These are phyloP conservation scores for Urosaurus nigricauda DNA, from an alignment of 2,797 vertebrate species.

Conservation along the genomic window DNA sequence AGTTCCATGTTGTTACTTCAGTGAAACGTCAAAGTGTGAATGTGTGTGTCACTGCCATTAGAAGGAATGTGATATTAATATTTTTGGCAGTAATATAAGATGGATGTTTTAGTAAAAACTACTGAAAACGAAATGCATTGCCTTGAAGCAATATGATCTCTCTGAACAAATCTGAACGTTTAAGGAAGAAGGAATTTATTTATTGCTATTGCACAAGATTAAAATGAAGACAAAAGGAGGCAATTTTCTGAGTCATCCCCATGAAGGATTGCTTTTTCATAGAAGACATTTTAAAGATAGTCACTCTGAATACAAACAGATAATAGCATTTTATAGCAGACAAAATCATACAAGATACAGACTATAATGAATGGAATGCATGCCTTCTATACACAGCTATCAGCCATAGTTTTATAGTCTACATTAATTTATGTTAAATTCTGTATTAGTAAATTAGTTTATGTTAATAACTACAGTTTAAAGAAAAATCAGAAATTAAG, in stretches of 20 bases:
- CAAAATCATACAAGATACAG: neutral
- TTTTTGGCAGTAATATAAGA: neutral
- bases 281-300: neutral
- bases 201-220: neutral
- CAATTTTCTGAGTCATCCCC: neutral
- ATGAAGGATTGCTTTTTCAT: neutral
- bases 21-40: neutral
- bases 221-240: neutral
- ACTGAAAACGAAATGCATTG: neutral
- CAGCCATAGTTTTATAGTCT: neutral
- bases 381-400: neutral
- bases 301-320: neutral
- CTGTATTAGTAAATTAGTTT: no score
- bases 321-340: neutral
- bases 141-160: neutral
- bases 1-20: neutral
- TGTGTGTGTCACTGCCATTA: neutral
- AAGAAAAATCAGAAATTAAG: no score
- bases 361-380: neutral
- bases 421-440: no score
- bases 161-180: neutral
- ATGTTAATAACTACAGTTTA: no score
- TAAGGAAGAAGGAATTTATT: neutral
- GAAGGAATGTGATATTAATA: neutral
- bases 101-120: neutral